A percentile compares a stretch with the other conserved stretches of the same genome.
These are phyloP conservation scores for Volucella bombylans DNA, from an alignment of 2,888 invertebrate genomes.

Conservation along the genomic window DNA sequence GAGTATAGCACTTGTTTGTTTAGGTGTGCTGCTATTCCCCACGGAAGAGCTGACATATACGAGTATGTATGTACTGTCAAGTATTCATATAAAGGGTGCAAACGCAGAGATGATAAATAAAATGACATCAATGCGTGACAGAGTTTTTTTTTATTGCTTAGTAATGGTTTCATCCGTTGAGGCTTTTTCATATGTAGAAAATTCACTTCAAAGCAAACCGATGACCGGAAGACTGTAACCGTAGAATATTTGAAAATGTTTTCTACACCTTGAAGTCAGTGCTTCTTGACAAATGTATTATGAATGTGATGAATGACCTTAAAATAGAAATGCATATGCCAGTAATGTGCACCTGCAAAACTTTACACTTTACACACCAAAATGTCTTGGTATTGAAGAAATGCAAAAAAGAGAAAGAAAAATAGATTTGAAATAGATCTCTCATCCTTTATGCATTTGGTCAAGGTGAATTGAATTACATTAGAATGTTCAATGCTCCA, in stretches of 20 bases:
- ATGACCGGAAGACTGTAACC: constrained; percentile 56
- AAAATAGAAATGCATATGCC: constrained; percentile 37
- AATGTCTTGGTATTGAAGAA: constrained; percentile 3
- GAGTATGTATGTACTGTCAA: background rate
- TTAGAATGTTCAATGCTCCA: constrained; percentile 14
- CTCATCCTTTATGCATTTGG: constrained; percentile 54
- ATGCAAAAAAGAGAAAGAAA: constrained; percentile 18
- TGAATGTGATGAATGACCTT: constrained; percentile 55
- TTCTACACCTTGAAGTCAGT: background rate
- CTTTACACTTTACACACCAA: background rate
- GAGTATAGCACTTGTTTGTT: background rate
- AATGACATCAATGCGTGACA: constrained; percentile 46
- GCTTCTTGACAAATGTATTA: constrained; percentile 1
- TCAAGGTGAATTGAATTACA: constrained; percentile 72
- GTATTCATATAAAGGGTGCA: constrained; percentile 16
- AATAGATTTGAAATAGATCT: constrained; percentile 27
- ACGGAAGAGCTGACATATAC: constrained; percentile 38
- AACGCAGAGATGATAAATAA: constrained; percentile 5
- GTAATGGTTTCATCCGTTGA: constrained; percentile 17
- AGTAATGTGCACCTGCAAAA: constrained; percentile 28
- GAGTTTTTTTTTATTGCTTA: constrained; percentile 53
- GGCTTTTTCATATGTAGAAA: constrained; percentile 24
- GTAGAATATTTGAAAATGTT: constrained; percentile 31
- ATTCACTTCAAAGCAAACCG: constrained; percentile 34
- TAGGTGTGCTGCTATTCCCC: background rate